Evolutionary conservation across 2,888 invertebrate genomes (phyloP).

Genomic region (Diaprepes abbreviatus): DNA sequence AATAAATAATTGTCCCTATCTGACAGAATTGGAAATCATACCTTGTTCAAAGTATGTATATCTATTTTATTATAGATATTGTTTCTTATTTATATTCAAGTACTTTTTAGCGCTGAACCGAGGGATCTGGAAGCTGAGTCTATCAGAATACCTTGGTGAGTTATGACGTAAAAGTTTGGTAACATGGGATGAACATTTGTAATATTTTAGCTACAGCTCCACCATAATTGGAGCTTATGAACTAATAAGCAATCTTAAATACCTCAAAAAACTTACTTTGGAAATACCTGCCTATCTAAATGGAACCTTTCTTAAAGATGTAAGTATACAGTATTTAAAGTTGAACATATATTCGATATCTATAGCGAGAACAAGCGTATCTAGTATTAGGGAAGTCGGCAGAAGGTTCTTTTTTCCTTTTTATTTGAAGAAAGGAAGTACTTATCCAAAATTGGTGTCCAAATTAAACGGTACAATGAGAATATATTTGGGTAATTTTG

Average conservation of each 20-base stretch:
- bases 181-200: slow-evolving; percentile 2
- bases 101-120: slow-evolving; percentile 32
- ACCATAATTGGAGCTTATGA: slow-evolving; percentile 47
- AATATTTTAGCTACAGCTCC: slow-evolving; percentile 45
- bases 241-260: slow-evolving; percentile 38
- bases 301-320: slow-evolving; percentile 46
- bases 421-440: too few relatives aligned
- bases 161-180: slow-evolving; percentile 19
- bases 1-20: slow-evolving; percentile 46
- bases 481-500: too few relatives aligned
- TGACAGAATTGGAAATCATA: slow-evolving; percentile 46
- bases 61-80: slow-evolving; percentile 1
- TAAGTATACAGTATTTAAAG: too few relatives aligned
- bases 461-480: too few relatives aligned
- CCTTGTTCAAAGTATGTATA: slow-evolving; percentile 46
- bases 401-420: too few relatives aligned
- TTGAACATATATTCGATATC: too few relatives aligned
- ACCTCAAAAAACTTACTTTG: slow-evolving; percentile 44
- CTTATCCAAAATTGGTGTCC: too few relatives aligned
- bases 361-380: too few relatives aligned
- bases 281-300: slow-evolving; percentile 47
- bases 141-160: slow-evolving; percentile 42
- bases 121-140: slow-evolving; percentile 32
- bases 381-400: too few relatives aligned
- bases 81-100: slow-evolving; percentile 8